Evolutionary conservation across 2,797 vertebrate genomes (phyloP), one percentile per base, ranked within the genome.

Genomic region (Odontamblyopus lacepedii): DNA sequence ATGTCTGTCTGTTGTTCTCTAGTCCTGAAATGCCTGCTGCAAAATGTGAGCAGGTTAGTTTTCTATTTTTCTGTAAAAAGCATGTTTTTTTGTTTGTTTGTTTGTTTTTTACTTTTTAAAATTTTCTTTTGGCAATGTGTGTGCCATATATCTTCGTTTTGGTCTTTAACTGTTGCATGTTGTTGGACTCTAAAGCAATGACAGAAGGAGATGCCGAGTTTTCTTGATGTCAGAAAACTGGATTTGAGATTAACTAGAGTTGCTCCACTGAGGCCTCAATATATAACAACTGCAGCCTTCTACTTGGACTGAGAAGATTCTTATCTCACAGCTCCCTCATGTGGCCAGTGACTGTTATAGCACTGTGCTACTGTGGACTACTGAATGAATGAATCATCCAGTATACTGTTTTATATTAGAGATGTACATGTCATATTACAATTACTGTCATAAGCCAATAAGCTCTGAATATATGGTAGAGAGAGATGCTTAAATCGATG

Each of bases 391-490:
- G 67, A 50, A 32, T 73, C 15, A 35, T 32, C 27, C 78, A 79
- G n/a, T 77, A 27, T 71, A n/a, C 81, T 78, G 13, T 89, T 87
- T 87, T 83, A 35, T 81, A 79, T 82, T 77, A 70, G 72, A 84
- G 70, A 81, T 18, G 53, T 91, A 92, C 80, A 92, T 83, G 86
- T 87, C 80, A 78, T 86, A 85, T 82, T 78, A 80, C 67, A 78
- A 73, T 72, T 84, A 76, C 72, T 73, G 83, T 85, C 78, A 85
- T 86, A 72, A 88, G 88, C 82, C 82, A 83, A 69, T 89, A 88
- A 91, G 81, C 89, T 90, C 83, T 86, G 78, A 88, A 78, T 87
- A 82, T 87, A 83, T 85, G 66, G 77, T 90, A 87, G 85, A 87
- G 75, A 88, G 77, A 90, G 70, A 88, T 74, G 76, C 78, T 84